Base-by-base conservation (phyloP, 2,888 invertebrate species). In the Hemithea aestivaria region DNA sequence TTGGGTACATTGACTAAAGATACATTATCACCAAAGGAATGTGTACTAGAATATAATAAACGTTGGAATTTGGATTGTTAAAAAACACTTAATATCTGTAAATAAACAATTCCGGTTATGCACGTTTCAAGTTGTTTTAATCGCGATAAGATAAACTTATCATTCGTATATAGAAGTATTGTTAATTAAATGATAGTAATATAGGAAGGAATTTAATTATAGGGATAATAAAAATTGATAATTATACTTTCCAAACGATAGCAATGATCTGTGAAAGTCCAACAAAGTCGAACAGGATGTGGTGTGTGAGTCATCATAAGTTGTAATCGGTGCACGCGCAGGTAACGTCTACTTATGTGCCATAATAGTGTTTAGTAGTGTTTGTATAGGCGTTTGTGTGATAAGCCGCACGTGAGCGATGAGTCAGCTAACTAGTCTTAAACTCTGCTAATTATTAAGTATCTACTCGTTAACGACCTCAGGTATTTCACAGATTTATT, bases 361-460 rank as follows among this genome's bases (percentile, higher is more conserved):
- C 52, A 62, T 68, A 69, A 67, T 64, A 69, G 62, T 60, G 63
- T 58, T 57, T 68, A 69, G 66, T 64, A 68, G 62, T 60, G 63
- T 58, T 57, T 59, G 57, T 62, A 58, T 64, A 56, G 54, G 42
- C 54, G 40, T 48, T 55, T 58, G 55, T 56, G 51, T 76, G 83
- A 83, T 83, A 82, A 81, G 73, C 61, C 61, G 64, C 77, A 80
- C 83, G 79, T 79, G 83, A 79, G 74, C 66, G 54, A 59, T 83
- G 84, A 82, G 50, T 84, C 81, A 83, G 58, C 51, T 46, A 48
- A 41, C 48, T 42, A 59, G 40, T 44, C 33, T 25, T 27, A 33
- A 40, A 40, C 34, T 43, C 41, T 30, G 44, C 41, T 40, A 44
- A 40, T 45, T 37, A 36, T 35, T 35, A 50, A 35, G 32, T 41